Evolutionary conservation across 1,140 invertebrate species (phyloP).

Genomic region (Oedothorax gibbosus): DNA sequence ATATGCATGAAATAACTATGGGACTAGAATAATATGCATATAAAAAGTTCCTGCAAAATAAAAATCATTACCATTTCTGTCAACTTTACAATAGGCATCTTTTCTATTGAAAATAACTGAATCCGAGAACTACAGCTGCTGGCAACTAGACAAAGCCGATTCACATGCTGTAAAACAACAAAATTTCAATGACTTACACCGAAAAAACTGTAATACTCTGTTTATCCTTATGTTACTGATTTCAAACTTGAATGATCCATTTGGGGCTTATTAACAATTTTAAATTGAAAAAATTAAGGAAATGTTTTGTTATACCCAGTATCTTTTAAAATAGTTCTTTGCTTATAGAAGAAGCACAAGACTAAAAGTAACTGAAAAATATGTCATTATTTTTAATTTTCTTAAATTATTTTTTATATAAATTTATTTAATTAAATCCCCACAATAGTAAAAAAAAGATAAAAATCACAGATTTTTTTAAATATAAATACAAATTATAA

Average conservation of each 20-base stretch:
- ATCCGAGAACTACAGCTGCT: constrained; percentile 58
- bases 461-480: background rate
- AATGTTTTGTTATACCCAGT: background rate
- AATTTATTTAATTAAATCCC: background rate
- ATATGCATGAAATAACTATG: too few species aligned
- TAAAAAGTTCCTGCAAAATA: background rate
- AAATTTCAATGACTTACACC: background rate
- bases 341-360: constrained; percentile 48
- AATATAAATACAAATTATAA: background rate
- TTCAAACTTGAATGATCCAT: too few species aligned
- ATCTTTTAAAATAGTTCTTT: background rate
- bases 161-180: constrained; percentile 26
- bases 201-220: too few species aligned
- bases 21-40: too few species aligned
- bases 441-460: background rate
- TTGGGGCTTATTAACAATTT: too few species aligned
- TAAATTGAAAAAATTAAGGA: background rate
- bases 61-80: constrained; percentile 49
- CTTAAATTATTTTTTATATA: background rate
- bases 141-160: constrained; percentile 55
- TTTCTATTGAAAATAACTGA: constrained; percentile 53
- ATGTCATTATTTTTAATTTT: background rate
- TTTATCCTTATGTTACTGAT: too few species aligned
- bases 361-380: background rate
- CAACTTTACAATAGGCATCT: constrained; percentile 44